Conservation (phyloP, 2,888 invertebrate species). For the Luffia ferchaultella region DNA sequence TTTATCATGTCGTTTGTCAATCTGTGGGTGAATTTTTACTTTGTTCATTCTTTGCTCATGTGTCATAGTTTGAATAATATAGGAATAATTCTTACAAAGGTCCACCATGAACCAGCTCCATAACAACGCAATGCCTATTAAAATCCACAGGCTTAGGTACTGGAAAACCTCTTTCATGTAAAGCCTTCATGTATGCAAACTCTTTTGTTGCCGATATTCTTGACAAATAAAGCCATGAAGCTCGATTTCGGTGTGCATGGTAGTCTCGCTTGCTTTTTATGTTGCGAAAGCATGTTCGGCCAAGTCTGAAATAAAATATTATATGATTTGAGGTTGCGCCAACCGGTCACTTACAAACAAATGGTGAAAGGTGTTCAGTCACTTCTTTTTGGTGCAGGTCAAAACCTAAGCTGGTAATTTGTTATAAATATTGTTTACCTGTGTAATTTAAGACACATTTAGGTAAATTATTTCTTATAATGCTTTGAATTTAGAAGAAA, state of each 20-base stretch:
- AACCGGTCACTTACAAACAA: too few relatives aligned
- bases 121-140: slow-evolving; percentile 95
- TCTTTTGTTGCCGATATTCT: slow-evolving; percentile 97
- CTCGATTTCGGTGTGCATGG: slow-evolving; percentile 87
- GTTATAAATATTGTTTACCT: slow-evolving; percentile 50
- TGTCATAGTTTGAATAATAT: too few relatives aligned
- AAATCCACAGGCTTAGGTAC: slow-evolving; percentile 95
- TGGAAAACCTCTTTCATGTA: slow-evolving; percentile 90
- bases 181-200: slow-evolving; percentile 96
- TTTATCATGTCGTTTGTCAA: too few relatives aligned
- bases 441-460: slow-evolving; percentile 93
- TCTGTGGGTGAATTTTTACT: too few relatives aligned
- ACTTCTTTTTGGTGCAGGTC: too few relatives aligned
- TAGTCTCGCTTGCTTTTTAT: slow-evolving; percentile 97
- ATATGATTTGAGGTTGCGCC: too few relatives aligned
- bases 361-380: not conserved
- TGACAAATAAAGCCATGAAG: slow-evolving; percentile 96
- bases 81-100: slow-evolving; percentile 78
- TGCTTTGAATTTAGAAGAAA: not conserved
- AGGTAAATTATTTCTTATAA: not conserved
- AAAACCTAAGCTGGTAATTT: not conserved
- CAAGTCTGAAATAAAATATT: slow-evolving; percentile 72
- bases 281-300: slow-evolving; percentile 95
- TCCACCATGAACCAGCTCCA: slow-evolving; percentile 89
- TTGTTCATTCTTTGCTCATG: too few relatives aligned